Conservation (phyloP, 2,113 vertebrate species). For the Pristiophorus japonicus region DNA sequence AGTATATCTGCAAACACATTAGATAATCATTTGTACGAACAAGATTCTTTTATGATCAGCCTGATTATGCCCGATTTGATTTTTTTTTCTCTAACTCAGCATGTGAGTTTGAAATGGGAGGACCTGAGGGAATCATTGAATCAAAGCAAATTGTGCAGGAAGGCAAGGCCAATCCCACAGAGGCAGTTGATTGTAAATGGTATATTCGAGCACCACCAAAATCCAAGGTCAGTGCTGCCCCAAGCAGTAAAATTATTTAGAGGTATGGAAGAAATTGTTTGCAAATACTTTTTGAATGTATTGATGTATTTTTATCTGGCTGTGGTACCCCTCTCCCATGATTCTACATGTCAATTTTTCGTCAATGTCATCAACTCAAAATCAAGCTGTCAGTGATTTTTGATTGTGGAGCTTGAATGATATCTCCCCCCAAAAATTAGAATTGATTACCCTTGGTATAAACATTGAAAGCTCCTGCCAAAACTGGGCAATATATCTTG, state of each 20-base stretch:
- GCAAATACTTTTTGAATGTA: not conserved
- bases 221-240: constrained; percentile 81
- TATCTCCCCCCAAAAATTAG: not conserved
- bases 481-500: not conserved
- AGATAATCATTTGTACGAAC: constrained; percentile 22
- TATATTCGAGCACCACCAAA: constrained; percentile 88
- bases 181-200: constrained; percentile 98
- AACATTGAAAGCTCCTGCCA: not conserved
- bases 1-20: constrained; percentile 58
- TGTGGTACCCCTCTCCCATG: not conserved
- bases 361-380: not conserved
- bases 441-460: not conserved
- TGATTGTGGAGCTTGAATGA: not conserved
- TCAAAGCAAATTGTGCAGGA: constrained; percentile 91
- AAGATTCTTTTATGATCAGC: constrained; percentile 12
- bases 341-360: not conserved
- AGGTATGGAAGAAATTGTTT: not conserved
- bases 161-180: constrained; percentile 79
- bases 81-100: constrained; percentile 62
- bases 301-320: not conserved
- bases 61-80: constrained; percentile 42
- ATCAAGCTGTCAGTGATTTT: not conserved
- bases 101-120: constrained; percentile 97
- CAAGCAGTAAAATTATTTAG: not conserved
- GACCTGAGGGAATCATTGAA: constrained; percentile 95